Conservation (phyloP, 2,113 vertebrate genomes). For the Formicarius rufipectus region DNA sequence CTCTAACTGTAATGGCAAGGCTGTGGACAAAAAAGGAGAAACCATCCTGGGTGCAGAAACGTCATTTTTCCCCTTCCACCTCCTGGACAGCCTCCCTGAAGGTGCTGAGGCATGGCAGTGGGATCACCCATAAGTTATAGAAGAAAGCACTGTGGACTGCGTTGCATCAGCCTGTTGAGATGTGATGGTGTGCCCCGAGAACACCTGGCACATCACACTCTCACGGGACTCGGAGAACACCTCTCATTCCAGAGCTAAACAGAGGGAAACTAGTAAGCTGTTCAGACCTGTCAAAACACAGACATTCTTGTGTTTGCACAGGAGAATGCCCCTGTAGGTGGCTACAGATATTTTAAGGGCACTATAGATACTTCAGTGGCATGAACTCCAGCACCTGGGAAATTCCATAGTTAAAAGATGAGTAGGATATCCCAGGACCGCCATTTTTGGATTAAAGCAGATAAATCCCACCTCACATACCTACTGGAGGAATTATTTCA, state of each 20-base stretch:
- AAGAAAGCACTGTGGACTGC: fast-evolving
- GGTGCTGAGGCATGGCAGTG: not conserved
- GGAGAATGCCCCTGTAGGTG: not conserved
- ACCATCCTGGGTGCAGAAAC: not conserved
- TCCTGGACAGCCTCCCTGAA: not conserved
- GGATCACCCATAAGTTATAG: not conserved
- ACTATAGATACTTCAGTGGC: not conserved
- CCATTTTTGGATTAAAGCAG: not conserved
- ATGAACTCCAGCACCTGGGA: not conserved
- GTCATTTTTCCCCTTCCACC: not conserved
- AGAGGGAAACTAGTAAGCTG: not conserved
- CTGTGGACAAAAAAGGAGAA: not conserved
- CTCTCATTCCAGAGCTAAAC: not conserved
- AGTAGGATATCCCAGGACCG: not conserved
- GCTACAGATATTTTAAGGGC: not conserved
- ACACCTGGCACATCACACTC: not conserved
- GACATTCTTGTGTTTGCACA: not conserved
- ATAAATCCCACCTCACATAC: not conserved
- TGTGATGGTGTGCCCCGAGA: not conserved
- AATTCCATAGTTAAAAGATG: not conserved
- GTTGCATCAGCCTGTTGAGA: not conserved
- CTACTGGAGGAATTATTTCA: not conserved
- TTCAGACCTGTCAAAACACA: not conserved
- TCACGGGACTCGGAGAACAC: not conserved
- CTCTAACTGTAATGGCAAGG: fast-evolving